phyloP scores from a whole-genome alignment of 92 coral and sea anemone genomes.

The Montipora capitata region DNA sequence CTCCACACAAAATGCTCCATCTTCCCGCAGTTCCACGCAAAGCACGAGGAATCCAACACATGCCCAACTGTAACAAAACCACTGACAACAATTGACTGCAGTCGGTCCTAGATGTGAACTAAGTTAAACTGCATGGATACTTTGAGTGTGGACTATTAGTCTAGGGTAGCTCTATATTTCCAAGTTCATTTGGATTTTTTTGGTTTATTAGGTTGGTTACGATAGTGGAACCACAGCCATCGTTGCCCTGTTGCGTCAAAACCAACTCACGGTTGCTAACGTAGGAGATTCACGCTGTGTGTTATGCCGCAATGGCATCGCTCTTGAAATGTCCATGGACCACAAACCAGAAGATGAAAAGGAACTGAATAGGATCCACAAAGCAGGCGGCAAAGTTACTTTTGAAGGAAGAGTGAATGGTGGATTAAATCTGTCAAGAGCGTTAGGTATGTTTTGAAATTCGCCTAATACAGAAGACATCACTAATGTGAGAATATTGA shows the following conservation, averaged over 20 bases:
- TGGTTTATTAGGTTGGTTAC: slow-evolving; percentile 79
- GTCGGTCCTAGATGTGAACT: too few relatives aligned
- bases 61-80: too few relatives aligned
- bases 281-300: slow-evolving; percentile 99
- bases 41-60: too few relatives aligned
- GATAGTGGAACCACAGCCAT: slow-evolving; percentile 99
- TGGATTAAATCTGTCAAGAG: slow-evolving; percentile 96
- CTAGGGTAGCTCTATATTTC: too few relatives aligned
- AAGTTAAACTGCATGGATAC: too few relatives aligned
- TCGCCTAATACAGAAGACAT: too few relatives aligned
- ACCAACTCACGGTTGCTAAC: slow-evolving; percentile 89
- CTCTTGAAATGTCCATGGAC: slow-evolving; percentile 96
- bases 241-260: slow-evolving; percentile 85
- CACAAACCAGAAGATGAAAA: slow-evolving; percentile 97
- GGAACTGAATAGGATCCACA: slow-evolving; percentile 91
- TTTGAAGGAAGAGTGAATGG: slow-evolving; percentile 98
- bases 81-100: too few relatives aligned
- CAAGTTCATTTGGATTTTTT: not conserved
- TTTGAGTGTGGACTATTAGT: too few relatives aligned
- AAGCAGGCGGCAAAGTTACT: slow-evolving; percentile 98
- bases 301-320: slow-evolving; percentile 95
- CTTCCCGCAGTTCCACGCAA: too few relatives aligned
- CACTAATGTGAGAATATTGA: too few relatives aligned
- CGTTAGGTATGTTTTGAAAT: slow-evolving; percentile 80
- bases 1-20: too few relatives aligned